phyloP scores from a whole-genome alignment of 2,888 invertebrate species.

The Caenorhabditis panamensis region DNA sequence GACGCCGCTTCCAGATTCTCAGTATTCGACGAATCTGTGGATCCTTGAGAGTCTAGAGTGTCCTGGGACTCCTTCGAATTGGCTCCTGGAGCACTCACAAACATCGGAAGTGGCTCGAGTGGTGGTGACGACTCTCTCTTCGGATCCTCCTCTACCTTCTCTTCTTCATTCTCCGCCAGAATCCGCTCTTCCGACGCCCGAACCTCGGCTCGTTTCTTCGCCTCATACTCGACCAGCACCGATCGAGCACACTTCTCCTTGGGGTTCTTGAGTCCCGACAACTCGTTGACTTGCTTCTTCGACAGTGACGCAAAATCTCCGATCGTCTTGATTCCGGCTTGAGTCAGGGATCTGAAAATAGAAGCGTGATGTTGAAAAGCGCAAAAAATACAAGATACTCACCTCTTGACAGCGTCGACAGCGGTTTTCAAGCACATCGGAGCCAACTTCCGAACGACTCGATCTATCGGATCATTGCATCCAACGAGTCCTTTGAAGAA shows the following conservation, averaged over 20 bases:
- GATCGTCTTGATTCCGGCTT: constrained; percentile 22
- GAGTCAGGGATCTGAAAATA: constrained; percentile 3
- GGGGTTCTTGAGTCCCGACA: constrained; percentile 32
- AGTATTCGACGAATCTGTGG: not conserved
- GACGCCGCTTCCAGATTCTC: too few species aligned
- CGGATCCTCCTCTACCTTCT: not conserved
- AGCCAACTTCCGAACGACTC: constrained; percentile 11
- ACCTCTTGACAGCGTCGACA: constrained; percentile 7
- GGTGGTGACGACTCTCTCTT: not conserved
- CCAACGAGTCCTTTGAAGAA: constrained; percentile 21
- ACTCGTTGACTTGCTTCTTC: constrained; percentile 13
- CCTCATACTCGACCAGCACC: constrained; percentile 18
- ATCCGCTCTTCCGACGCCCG: constrained; percentile 13
- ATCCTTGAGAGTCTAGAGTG: not conserved
- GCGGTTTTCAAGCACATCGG: constrained; percentile 17
- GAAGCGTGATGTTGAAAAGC: too few species aligned
- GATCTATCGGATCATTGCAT: constrained; percentile 31
- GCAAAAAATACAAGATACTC: too few species aligned
- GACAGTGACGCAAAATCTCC: constrained; percentile 43
- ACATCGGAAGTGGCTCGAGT: not conserved
- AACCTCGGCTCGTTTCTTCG: constrained; percentile 3
- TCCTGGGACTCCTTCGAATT: not conserved
- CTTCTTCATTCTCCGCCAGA: not conserved
- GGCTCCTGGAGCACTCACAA: not conserved
- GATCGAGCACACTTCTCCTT: constrained; percentile 15